A percentile compares a stretch with the other conserved stretches of the same genome.
Conservation (phyloP, 2,888 invertebrate genomes). For the Oscheius sp. region DNA sequence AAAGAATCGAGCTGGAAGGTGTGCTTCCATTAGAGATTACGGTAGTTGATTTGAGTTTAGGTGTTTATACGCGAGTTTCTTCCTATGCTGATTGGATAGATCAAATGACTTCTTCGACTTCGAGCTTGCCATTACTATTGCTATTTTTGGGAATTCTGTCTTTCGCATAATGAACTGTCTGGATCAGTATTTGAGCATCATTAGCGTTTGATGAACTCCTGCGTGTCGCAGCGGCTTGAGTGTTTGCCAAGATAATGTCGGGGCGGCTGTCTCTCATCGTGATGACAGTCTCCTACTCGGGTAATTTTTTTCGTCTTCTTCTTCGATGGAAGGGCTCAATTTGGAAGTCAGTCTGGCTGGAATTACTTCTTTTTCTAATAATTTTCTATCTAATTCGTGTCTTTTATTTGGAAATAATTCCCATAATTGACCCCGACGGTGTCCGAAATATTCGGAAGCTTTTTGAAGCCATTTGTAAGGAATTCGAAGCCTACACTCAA, state of each 20-base stretch:
- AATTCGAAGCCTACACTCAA: constrained; percentile 58
- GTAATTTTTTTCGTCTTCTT: constrained; percentile 52
- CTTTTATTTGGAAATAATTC: constrained; percentile 41
- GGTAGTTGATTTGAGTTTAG: constrained; percentile 24
- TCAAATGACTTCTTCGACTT: constrained; percentile 15
- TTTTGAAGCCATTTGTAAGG: constrained; percentile 33
- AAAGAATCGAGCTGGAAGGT: too few relatives aligned
- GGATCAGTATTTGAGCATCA: neutral
- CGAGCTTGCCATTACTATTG: neutral
- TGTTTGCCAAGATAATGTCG: constrained; percentile 25
- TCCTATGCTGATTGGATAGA: constrained; percentile 49
- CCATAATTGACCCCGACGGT: constrained; percentile 38
- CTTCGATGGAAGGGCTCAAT: constrained; percentile 61
- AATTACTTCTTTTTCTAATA: constrained; percentile 47
- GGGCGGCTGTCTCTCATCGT: neutral
- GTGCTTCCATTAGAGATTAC: too few relatives aligned
- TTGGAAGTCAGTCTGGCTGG: constrained; percentile 54
- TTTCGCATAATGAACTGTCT: too few relatives aligned
- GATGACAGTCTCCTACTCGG: constrained; percentile 61
- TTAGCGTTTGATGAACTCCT: too few relatives aligned
- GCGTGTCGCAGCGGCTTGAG: constrained; percentile 4
- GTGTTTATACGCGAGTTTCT: constrained; percentile 54
- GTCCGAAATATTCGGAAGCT: constrained; percentile 33
- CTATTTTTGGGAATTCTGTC: neutral
- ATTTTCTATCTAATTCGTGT: constrained; percentile 52